A percentile compares a stretch with the other conserved stretches of the same genome.
These are phyloP conservation scores for Cuniculus paca DNA, from an alignment of 2,797 vertebrate genomes.

Conservation along the genomic window DNA sequence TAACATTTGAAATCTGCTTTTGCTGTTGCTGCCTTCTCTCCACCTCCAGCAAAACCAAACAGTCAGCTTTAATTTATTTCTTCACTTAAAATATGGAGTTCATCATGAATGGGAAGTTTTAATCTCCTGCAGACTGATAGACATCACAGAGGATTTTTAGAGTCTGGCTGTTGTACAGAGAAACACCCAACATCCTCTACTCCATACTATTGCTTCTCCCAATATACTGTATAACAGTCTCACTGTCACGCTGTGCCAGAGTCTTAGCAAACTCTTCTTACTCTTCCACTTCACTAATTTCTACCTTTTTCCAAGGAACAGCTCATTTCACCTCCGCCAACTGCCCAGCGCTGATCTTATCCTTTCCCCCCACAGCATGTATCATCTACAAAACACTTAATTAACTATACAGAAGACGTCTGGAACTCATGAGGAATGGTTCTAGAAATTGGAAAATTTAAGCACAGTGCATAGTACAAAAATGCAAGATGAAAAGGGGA, in stretches of 20 bases:
- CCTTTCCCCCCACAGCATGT: not conserved
- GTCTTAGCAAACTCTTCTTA: not conserved
- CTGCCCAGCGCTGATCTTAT: not conserved
- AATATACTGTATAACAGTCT: not conserved
- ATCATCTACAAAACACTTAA: not conserved
- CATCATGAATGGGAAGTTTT: constrained; percentile 22
- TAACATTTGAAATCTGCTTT: constrained; percentile 75
- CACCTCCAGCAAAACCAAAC: constrained; percentile 54
- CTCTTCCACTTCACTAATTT: not conserved
- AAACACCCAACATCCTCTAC: not conserved
- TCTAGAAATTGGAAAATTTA: constrained; percentile 9
- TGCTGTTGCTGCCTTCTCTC: constrained; percentile 69
- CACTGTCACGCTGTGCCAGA: not conserved
- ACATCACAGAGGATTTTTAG: constrained; percentile 32
- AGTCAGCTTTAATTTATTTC: constrained; percentile 51
- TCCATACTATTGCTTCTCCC: not conserved
- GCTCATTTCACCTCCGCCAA: not conserved
- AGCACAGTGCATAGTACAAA: not conserved
- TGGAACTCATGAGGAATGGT: not conserved
- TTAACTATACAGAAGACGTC: not conserved
- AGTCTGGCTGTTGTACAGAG: not conserved
- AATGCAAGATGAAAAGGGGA: not conserved
- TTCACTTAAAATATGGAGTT: constrained; percentile 30
- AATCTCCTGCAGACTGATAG: not conserved
- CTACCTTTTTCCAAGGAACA: not conserved